Base-by-base conservation (phyloP, 1,140 invertebrate genomes). In the Ooceraea biroi region DNA sequence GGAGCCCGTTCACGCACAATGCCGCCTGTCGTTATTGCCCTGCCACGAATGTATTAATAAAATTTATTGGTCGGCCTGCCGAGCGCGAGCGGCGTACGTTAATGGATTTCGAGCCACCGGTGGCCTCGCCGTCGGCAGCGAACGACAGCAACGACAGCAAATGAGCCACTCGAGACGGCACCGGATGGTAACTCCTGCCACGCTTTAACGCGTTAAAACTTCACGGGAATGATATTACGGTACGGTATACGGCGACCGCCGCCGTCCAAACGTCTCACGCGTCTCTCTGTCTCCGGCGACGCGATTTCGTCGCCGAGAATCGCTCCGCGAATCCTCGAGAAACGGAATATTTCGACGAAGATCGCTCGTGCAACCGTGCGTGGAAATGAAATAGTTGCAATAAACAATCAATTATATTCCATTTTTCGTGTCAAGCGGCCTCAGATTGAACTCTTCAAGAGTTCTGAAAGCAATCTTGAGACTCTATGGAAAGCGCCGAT, bases 51-150 rank as follows among this genome's bases (percentile, higher is more conserved):
- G 92, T 91, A 93, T 93, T 93, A 94, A 93, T 93, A 92, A 93
- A 93, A 92, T 94, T 93, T 93, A 94, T 92, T 92, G 89, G 90
- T 85, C 87, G 86, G 85, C 69, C 86, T 90, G 88, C 86, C 88
- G 92, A 90, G 88, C 85, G 89, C 83, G 65, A 2, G 7, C 60
- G 44, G 73, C 60, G 76, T 86, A 89, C 89, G 91, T 92, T 94
- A 94, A 94, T 94, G 93, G 92, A 94, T 94, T 94, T 93, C 83
- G 85, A 92, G 89, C 86, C 89, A 92, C 89, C 89, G 89, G 84
- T 88, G 88, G 87, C 85, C 89, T 88, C 89, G 84, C 85, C 89
- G 84, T 83, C 77, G 82, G 87, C 83, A 84, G 72, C 60, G 52
- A 85, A 87, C 89, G 88, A 86, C 82, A 78, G 85, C 73, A 83